Conservation (phyloP, 2,113 vertebrate species). For the Callopanchax toddi region DNA sequence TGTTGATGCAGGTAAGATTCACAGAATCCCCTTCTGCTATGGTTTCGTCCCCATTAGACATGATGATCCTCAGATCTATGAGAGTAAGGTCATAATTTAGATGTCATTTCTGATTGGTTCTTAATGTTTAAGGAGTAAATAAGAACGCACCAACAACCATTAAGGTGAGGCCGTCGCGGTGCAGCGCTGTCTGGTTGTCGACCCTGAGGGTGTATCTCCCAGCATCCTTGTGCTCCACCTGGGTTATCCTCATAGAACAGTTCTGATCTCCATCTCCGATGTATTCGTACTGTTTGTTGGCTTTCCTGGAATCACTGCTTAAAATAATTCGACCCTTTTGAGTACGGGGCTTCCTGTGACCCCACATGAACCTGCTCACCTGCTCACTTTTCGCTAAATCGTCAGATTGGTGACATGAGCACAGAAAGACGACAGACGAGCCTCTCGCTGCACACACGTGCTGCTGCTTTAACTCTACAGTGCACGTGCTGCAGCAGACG, state of each 20-base stretch:
- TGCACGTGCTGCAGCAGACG: neutral
- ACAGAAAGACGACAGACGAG: conserved; percentile 29
- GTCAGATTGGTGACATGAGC: conserved; percentile 30
- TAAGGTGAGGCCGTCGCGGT: neutral
- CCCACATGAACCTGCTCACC: conserved; percentile 4
- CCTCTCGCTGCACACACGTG: conserved; percentile 38
- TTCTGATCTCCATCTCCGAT: conserved; percentile 22
- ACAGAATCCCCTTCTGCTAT: conserved; percentile 41
- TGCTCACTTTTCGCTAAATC: fast-evolving
- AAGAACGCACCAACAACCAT: conserved; percentile 26
- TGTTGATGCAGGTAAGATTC: conserved; percentile 37
- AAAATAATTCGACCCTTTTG: neutral
- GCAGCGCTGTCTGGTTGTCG: neutral
- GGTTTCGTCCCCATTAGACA: neutral
- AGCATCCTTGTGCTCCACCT: conserved; percentile 7
- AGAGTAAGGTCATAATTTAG: neutral
- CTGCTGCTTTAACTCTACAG: conserved; percentile 9
- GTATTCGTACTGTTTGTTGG: conserved; percentile 3
- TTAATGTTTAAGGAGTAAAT: neutral
- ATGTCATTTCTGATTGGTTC: neutral
- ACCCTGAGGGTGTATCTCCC: conserved; percentile 31
- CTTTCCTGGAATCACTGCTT: neutral
- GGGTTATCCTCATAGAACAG: conserved; percentile 53
- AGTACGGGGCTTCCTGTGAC: neutral
- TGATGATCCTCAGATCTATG: conserved; percentile 18